phyloP scores from a whole-genome alignment of 1,140 invertebrate genomes.

The Hermetia illucens region DNA sequence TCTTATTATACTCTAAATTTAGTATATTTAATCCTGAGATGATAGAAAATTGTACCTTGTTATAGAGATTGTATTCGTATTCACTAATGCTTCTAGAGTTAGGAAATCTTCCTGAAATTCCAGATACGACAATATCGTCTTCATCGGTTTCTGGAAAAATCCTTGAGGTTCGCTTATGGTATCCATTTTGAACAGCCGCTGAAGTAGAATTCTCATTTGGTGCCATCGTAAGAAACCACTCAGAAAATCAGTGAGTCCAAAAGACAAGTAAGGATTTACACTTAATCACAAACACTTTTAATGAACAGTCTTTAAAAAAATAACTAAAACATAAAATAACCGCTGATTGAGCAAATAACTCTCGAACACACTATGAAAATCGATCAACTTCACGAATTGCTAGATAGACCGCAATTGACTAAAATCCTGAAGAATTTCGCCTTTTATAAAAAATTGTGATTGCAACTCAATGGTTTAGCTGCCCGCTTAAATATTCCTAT shows the following conservation, averaged over 20 bases:
- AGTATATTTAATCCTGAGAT: neutral
- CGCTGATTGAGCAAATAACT: neutral
- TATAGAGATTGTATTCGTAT: conserved; percentile 66
- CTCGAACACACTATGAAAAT: neutral
- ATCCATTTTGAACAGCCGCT: neutral
- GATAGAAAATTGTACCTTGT: conserved; percentile 36
- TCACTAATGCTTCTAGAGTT: conserved; percentile 65
- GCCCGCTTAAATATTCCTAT: too few species aligned
- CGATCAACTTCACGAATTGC: neutral
- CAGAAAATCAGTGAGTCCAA: neutral
- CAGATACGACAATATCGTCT: conserved; percentile 68
- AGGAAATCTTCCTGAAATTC: conserved; percentile 73
- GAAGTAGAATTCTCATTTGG: neutral
- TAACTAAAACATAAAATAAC: neutral
- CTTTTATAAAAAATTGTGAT: too few species aligned
- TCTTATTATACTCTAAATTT: conserved; percentile 1
- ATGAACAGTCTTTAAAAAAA: neutral
- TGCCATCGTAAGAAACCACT: neutral
- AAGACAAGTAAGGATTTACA: neutral
- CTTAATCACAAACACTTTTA: neutral
- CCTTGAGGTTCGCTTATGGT: conserved; percentile 18
- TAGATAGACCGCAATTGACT: neutral
- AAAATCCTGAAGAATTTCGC: neutral
- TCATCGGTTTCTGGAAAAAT: conserved; percentile 29
- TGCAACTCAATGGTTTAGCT: too few species aligned